phyloP scores from a whole-genome alignment of 2,888 invertebrate species.

The Salpingus planirostris region DNA sequence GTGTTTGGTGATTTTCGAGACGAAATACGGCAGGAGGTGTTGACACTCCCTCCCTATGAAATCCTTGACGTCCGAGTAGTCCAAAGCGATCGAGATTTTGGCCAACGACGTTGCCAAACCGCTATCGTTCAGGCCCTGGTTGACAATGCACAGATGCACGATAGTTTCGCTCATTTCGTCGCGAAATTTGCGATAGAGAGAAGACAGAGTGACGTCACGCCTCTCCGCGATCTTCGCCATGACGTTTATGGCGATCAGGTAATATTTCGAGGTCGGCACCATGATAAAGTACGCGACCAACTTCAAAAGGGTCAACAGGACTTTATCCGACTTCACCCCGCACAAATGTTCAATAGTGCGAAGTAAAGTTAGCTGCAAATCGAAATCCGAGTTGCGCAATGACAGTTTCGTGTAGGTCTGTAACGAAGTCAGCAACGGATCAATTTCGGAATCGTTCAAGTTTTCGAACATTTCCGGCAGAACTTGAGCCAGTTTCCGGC shows the following conservation, averaged over 20 bases:
- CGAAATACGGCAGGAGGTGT: slow-evolving; percentile 55
- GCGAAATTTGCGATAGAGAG: slow-evolving; percentile 55
- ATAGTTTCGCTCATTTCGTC: slow-evolving; percentile 50
- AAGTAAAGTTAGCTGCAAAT: slow-evolving; percentile 48
- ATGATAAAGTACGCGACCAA: slow-evolving; percentile 54
- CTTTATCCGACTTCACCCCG: slow-evolving; percentile 35
- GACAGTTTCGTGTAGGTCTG: slow-evolving; percentile 45
- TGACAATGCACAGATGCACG: slow-evolving; percentile 51
- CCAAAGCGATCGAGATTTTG: slow-evolving; percentile 57
- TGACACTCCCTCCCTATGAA: slow-evolving; percentile 62
- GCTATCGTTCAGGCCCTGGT: slow-evolving; percentile 47
- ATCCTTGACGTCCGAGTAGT: slow-evolving; percentile 59
- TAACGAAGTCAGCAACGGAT: slow-evolving; percentile 40
- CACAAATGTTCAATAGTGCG: slow-evolving; percentile 48
- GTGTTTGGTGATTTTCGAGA: slow-evolving; percentile 49
- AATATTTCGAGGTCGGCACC: slow-evolving; percentile 51
- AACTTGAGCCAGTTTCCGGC: slow-evolving; percentile 33
- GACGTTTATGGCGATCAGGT: slow-evolving; percentile 49
- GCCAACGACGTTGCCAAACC: slow-evolving; percentile 51
- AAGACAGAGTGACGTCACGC: no score
- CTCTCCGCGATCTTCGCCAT: slow-evolving; percentile 49
- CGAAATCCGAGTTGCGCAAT: slow-evolving; percentile 46
- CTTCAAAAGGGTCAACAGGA: slow-evolving; percentile 44
- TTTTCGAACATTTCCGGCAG: slow-evolving; percentile 23
- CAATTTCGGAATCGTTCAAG: slow-evolving; percentile 30